These are phyloP conservation scores for Chaetophractus vellerosus DNA, from an alignment of 2,797 vertebrate genomes.

Conservation along the genomic window DNA sequence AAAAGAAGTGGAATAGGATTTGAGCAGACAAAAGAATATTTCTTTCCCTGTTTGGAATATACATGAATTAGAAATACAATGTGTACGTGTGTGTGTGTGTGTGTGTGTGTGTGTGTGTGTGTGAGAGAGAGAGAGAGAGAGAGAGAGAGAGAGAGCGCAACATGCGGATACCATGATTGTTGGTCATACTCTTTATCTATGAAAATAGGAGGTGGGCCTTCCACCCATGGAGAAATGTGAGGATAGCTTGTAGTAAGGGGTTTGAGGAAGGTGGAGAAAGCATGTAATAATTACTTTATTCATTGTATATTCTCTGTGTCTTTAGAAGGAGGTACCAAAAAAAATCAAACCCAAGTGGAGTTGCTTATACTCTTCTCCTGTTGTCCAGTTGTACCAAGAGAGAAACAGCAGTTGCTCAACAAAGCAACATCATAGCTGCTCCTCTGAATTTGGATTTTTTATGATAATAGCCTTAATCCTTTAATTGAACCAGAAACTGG, in stretches of 20 bases:
- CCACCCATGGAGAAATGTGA: not conserved
- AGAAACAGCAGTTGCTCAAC: not conserved
- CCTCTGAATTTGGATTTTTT: not conserved
- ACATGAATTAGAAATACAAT: not conserved
- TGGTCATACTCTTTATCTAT: not conserved
- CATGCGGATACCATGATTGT: not conserved
- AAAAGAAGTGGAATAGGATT: not conserved
- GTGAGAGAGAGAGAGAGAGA: no score
- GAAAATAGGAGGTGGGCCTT: not conserved
- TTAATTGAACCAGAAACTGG: not conserved
- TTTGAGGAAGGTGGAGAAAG: constrained; percentile 9
- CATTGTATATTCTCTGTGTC: not conserved
- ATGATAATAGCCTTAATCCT: not conserved
- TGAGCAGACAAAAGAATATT: not conserved
- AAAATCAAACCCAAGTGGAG: not conserved
- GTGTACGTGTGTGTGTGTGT: not conserved
- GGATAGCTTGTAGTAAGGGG: not conserved
- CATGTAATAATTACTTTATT: not conserved
- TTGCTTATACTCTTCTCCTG: not conserved
- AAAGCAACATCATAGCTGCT: not conserved
- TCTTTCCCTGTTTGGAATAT: not conserved
- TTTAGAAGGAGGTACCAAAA: not conserved
- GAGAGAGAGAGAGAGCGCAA: no score
- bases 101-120: no score
- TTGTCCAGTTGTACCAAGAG: not conserved